Base-by-base conservation (phyloP, 2,888 invertebrate species). In the Podabrus alpinus region DNA sequence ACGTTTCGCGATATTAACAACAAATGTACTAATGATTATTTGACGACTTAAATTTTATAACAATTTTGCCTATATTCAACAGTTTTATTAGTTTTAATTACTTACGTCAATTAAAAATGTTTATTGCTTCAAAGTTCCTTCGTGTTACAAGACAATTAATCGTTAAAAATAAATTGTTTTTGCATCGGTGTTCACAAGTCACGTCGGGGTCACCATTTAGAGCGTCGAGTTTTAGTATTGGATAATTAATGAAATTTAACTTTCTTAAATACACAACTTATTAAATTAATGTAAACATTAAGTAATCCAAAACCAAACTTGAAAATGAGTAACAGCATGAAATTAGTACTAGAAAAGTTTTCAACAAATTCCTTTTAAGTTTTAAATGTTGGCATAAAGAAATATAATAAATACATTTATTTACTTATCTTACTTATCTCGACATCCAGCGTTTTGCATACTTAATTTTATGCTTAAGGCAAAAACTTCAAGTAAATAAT, bases 401-500 rank as follows among this genome's bases (percentile, higher is more conserved):
- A 45, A n/a, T 45, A 45, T 45, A 45, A 45, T 45, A 45, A 45
- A 45, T 45, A 45, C 45, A 45, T 45, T 45, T n/a, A 71, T 64
- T 62, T 21, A 19, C 21, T 64, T 64, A 64, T 64, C 62, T 64
- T 21, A 64, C 21, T 64, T 21, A 64, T n/a, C n/a, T 21, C 19
- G n/a, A 64, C n/a, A 45, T 45, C n/a, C 45, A n/a, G 45, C 62
- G 13, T 64, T 64, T 64, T 64, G 62, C 13, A 64, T 64, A 19
- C 62, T 64, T 64, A 64, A 64, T 64, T 19, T 21, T 64, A 64
- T 11, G 15, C 19, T 64, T 64, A 19, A 15, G 62, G 19, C 19
- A 64, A 64, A 64, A 64, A 19, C n/a, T 68, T 62, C 62, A 61
- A 68, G 61, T 68, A 59, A 61, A 17, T 68, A 61, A 59, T 60